Base-by-base conservation (phyloP, 2,888 invertebrate genomes). In the Folsomia candida region DNA sequence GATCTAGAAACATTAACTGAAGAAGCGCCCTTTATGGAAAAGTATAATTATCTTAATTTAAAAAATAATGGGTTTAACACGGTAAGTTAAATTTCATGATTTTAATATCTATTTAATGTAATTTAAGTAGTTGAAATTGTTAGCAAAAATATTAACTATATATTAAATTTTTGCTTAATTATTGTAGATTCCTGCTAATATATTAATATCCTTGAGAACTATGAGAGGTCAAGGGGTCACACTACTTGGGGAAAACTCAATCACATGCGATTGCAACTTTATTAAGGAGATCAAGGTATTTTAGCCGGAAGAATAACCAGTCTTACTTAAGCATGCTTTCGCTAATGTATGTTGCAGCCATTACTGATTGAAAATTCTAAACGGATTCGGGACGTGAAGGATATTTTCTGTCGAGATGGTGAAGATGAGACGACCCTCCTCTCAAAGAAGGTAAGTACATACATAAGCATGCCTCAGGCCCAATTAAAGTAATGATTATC, bases 261-360 rank as follows among this genome's bases (percentile, higher is more conserved):
- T 93, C 57, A 87, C 89, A 78, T 94, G 93, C 81, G 92, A 93
- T 81, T 94, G 93, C 80, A 91, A 90, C 81, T 90, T 92, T 0
- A 91, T 91, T 59, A 92, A 91, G 83, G 87, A 87, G 78, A 83
- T 89, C 64, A 89, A 87, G 85, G 89, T 89, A 83, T 79, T 18
- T 47, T 83, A 79, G 76, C 76, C 62, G 18, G 25, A 29, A 27
- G 51, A 20, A 20, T 37, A 29, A 18, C 22, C 6, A 27, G 27
- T 28, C 11, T 27, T 25, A 9, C 0, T 37, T 80, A 47, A 18
- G 9, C n/a, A n/a, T n/a, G n/a, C n/a, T n/a, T n/a, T n/a, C 47
- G 9, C 9, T 11, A 47, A 47, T 47, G 18, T 60, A 54, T 76
- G 75, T 83, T 84, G 22, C 83, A 92, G 90, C 88, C 89, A 4